Evolutionary conservation across 1,140 invertebrate genomes (phyloP), one percentile per base, ranked within the genome.

Genomic region (Panonychus citri): DNA sequence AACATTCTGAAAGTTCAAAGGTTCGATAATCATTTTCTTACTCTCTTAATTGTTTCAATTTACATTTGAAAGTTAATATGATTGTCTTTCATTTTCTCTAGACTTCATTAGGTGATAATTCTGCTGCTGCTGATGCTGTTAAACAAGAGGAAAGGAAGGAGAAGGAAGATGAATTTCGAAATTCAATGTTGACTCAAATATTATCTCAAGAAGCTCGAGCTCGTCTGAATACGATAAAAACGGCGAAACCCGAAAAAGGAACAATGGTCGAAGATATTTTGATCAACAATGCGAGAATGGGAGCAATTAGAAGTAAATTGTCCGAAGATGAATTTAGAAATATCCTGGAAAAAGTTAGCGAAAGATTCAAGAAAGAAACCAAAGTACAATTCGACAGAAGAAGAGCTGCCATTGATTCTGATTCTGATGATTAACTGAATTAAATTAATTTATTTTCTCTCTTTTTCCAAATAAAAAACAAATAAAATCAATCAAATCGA

Each of bases 231-330:
- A 96, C 85, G 58, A 76, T 96, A 43, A 81, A 82, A 66, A 70
- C 93, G 56, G 86, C 87, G 57, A 95, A 91, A 71, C 90, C 91
- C 42, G 89, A 94, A 62, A 95, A 93, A 70, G 90, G 83, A 12
- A 77, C 78, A 69, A 84, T 89, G 82, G 79, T 95, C 19, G 89
- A 96, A 75, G 80, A 81, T 62, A 86, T 94, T 78, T 77, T 96
- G 54, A 74, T 93, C 43, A 78, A 80, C 61, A 94, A 95, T 88
- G 88, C 86, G 28, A 80, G 85, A 66, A 77, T 77, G 64, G 86
- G 86, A 26, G 84, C 86, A 70, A 71, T 93, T 54, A 68, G 73
- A 48, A 77, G 77, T 25, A 53, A 71, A 73, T 76, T 93, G 57
- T 78, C 79, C 53, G 89, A 94, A 71, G 74, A 79, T 57, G 83